phyloP scores from a whole-genome alignment of 2,888 invertebrate genomes.

The Oligia latruncula region DNA sequence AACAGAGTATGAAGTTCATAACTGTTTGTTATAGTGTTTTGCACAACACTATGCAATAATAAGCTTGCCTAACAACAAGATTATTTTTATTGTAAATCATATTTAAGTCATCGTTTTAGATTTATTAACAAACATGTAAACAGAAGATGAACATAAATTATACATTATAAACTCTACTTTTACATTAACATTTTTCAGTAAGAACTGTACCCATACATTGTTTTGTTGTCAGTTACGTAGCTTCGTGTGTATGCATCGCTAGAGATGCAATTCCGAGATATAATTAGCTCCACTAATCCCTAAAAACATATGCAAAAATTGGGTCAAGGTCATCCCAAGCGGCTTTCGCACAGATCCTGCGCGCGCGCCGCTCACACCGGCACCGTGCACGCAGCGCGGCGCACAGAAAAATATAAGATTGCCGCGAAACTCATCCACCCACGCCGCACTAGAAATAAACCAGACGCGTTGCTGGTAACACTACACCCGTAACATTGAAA shows the following conservation, averaged over 20 bases:
- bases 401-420: conserved; percentile 75
- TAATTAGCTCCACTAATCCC: conserved; percentile 58
- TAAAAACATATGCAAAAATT: conserved; percentile 70
- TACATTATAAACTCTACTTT: not conserved
- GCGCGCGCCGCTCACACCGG: conserved; percentile 63
- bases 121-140: conserved; percentile 8
- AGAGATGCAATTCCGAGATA: conserved; percentile 49
- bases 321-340: conserved; percentile 86
- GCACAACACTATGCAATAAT: conserved; percentile 34
- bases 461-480: conserved; percentile 85
- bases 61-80: conserved; percentile 31
- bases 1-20: not conserved
- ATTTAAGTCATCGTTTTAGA: not conserved
- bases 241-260: conserved; percentile 15
- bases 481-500: conserved; percentile 85
- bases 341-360: conserved; percentile 62
- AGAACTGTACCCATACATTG: not conserved
- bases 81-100: conserved; percentile 15
- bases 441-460: conserved; percentile 86
- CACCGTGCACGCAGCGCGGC: conserved; percentile 66
- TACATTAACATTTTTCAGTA: not conserved
- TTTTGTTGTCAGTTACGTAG: conserved; percentile 18
- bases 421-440: conserved; percentile 77
- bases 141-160: not conserved
- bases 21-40: conserved; percentile 30